Conservation (phyloP, 2,797 vertebrate species). For the Protonibea diacanthus region DNA sequence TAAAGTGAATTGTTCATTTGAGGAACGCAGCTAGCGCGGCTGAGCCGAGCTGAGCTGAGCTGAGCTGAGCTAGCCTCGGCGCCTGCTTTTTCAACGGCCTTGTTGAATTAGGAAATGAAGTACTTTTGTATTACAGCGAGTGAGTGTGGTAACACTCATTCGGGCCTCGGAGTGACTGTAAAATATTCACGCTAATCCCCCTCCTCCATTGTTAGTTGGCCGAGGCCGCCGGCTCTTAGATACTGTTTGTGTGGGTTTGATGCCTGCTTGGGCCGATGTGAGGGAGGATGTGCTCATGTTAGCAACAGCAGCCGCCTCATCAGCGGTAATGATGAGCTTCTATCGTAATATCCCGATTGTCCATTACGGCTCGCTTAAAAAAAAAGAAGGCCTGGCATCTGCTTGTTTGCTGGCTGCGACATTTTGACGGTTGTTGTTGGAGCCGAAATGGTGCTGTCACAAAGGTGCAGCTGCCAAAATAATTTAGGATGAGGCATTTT, state of each 20-base stretch:
- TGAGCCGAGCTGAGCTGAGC: constrained; percentile 43
- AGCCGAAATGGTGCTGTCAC: constrained; percentile 69
- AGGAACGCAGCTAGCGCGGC: constrained; percentile 55
- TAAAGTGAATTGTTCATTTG: constrained; percentile 67
- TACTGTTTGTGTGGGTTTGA: not conserved
- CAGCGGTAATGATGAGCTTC: constrained; percentile 71
- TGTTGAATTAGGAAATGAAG: constrained; percentile 71
- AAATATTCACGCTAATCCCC: constrained; percentile 29
- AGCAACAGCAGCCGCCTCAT: constrained; percentile 64
- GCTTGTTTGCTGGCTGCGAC: constrained; percentile 74
- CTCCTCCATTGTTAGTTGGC: constrained; percentile 28
- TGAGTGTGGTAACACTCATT: constrained; percentile 14
- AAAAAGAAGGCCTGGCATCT: constrained; percentile 68
- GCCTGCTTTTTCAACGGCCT: constrained; percentile 68
- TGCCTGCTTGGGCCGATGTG: constrained; percentile 26
- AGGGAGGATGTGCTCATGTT: constrained; percentile 52
- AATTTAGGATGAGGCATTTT: constrained; percentile 7
- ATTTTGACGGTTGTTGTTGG: constrained; percentile 76
- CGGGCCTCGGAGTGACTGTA: constrained; percentile 33
- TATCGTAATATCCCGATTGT: constrained; percentile 63
- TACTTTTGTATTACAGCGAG: constrained; percentile 37
- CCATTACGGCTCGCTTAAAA: constrained; percentile 57
- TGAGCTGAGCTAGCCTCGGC: constrained; percentile 43
- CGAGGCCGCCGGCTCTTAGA: constrained; percentile 35
- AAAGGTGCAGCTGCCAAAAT: constrained; percentile 28